These are phyloP conservation scores for Rhopalosiphum nymphaeae DNA, from an alignment of 2,888 invertebrate species.

Conservation along the genomic window DNA sequence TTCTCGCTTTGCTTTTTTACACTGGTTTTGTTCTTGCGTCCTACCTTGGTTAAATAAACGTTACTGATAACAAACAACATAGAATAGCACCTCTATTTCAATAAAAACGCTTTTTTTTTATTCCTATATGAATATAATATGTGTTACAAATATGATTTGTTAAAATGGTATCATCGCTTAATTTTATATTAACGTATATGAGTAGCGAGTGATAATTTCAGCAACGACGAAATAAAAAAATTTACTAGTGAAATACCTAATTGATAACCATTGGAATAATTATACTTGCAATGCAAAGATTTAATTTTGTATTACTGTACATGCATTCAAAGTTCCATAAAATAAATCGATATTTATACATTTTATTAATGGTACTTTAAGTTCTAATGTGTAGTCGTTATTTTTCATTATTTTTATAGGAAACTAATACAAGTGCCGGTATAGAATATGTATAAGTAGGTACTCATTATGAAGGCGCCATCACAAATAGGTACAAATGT, in stretches of 20 bases:
- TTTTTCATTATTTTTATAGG: not conserved
- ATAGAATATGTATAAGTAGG: not conserved
- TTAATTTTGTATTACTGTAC: not conserved
- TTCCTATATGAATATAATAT: not conserved
- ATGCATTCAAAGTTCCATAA: not conserved
- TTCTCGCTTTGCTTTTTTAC: not conserved
- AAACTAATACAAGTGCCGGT: not conserved
- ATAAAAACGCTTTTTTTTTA: not conserved
- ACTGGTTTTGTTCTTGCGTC: slow-evolving; percentile 10
- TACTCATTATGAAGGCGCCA: not conserved
- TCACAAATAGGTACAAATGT: not conserved
- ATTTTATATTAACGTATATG: not conserved
- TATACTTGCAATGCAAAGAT: not conserved
- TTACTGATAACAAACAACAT: not conserved
- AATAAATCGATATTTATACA: not conserved
- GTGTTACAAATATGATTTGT: not conserved
- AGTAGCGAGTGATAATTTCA: not conserved
- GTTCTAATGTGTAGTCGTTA: not conserved
- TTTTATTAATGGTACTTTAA: no score
- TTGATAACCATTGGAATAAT: not conserved
- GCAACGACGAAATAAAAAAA: not conserved
- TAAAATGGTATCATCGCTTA: not conserved
- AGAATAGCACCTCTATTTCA: not conserved
- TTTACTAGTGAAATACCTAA: not conserved
- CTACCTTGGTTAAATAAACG: not conserved